Conservation (phyloP, 1,140 invertebrate genomes). For the Drosophila nigrodunni region DNA sequence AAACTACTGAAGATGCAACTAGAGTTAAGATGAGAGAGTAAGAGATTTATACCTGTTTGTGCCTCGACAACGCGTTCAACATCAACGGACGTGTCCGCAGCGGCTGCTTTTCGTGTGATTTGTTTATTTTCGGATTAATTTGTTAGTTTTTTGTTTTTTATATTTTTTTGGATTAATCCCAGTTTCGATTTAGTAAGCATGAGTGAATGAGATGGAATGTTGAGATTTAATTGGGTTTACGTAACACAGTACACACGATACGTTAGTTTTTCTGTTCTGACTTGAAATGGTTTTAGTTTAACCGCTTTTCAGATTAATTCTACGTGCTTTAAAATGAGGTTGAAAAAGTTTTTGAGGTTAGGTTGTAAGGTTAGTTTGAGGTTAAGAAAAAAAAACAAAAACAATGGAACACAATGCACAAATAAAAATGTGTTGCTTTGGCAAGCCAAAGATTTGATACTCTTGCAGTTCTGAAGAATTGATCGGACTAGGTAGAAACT, state of each 20-base stretch:
- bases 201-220: conserved; percentile 73
- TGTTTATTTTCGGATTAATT: conserved; percentile 58
- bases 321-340: conserved; percentile 27
- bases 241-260: conserved; percentile 14
- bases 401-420: not conserved
- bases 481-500: no score
- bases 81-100: conserved; percentile 70
- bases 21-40: not conserved
- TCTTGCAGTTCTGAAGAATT: no score
- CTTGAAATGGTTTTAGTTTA: conserved; percentile 19
- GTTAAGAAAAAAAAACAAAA: not conserved
- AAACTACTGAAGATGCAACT: not conserved
- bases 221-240: conserved; percentile 55
- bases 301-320: conserved; percentile 35
- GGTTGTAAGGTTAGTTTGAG: conserved; percentile 2
- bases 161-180: conserved; percentile 35
- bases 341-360: conserved; percentile 1
- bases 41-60: conserved; percentile 73
- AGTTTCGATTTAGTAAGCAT: conserved; percentile 56
- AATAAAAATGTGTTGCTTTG: no score
- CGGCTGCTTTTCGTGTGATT: conserved; percentile 53
- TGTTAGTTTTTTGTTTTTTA: conserved; percentile 29
- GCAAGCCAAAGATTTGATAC: no score
- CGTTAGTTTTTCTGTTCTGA: conserved; percentile 10
- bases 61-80: conserved; percentile 77